These are phyloP conservation scores for Drosophila auraria DNA, from an alignment of 1,140 invertebrate species.

Conservation along the genomic window DNA sequence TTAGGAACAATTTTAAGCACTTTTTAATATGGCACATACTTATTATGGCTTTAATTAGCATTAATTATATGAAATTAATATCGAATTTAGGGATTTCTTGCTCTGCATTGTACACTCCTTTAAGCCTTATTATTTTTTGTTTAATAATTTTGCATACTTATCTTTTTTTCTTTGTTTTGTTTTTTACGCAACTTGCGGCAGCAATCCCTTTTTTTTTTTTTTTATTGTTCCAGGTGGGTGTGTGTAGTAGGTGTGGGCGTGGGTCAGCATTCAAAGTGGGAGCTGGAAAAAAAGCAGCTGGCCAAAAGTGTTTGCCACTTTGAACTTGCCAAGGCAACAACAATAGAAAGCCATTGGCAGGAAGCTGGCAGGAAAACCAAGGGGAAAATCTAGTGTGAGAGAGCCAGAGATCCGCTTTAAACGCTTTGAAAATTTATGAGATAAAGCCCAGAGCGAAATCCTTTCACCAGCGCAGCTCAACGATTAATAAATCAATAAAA, in stretches of 20 bases:
- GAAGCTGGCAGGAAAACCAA: slow-evolving; percentile 30
- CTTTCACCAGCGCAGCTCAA: slow-evolving; percentile 70
- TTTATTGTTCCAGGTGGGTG: slow-evolving; percentile 17
- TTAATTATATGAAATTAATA: too few relatives aligned
- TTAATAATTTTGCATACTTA: slow-evolving; percentile 63
- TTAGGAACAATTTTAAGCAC: not conserved
- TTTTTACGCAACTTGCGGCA: slow-evolving; percentile 48
- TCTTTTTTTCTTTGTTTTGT: slow-evolving; percentile 33
- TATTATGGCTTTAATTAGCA: not conserved
- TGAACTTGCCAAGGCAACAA: slow-evolving; percentile 57
- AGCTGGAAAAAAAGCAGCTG: slow-evolving; percentile 53
- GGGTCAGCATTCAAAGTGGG: slow-evolving; percentile 41
- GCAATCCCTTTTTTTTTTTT: slow-evolving; percentile 56
- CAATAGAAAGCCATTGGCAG: slow-evolving; percentile 45
- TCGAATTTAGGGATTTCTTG: not conserved
- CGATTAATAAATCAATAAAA: slow-evolving; percentile 83
- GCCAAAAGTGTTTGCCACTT: slow-evolving; percentile 57
- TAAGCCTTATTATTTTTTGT: slow-evolving; percentile 61
- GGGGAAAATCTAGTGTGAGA: not conserved
- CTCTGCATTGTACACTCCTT: slow-evolving; percentile 12
- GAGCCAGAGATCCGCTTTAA: slow-evolving; percentile 55
- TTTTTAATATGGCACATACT: slow-evolving; percentile 4
- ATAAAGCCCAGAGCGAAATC: slow-evolving; percentile 72
- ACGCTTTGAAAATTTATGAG: slow-evolving; percentile 68
- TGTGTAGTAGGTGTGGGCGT: slow-evolving; percentile 15